A percentile compares a stretch with the other conserved stretches of the same genome.
Evolutionary conservation across 2,797 vertebrate species (phyloP).

Genomic region (Psittacula derbiana): DNA sequence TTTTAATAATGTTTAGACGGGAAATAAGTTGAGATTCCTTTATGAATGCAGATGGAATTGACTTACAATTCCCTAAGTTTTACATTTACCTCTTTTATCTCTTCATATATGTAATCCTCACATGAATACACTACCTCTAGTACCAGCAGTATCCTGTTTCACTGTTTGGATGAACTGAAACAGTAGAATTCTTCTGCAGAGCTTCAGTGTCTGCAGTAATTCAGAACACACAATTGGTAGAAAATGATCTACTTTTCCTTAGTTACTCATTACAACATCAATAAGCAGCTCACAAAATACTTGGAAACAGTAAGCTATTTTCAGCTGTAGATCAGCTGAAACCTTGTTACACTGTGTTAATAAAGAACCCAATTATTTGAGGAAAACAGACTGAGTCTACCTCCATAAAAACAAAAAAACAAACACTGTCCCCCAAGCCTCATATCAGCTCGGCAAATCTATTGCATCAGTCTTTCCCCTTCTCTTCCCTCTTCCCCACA

Average conservation of each 20-base stretch:
- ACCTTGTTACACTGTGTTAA: neutral
- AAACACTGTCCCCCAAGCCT: neutral
- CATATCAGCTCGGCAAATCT: neutral
- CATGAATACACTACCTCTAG: neutral
- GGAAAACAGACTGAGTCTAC: neutral
- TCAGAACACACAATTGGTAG: neutral
- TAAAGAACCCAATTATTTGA: neutral
- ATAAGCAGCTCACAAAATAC: neutral
- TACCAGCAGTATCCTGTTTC: neutral
- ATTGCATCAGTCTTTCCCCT: neutral
- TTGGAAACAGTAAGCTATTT: neutral
- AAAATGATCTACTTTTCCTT: neutral
- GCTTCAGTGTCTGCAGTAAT: neutral
- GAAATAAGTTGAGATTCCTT: neutral
- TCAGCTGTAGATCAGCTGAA: neutral
- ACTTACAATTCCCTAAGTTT: neutral
- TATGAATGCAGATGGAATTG: neutral
- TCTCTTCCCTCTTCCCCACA: neutral
- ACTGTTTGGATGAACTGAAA: neutral
- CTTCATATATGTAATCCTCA: neutral
- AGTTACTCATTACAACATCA: neutral
- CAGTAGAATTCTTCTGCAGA: neutral
- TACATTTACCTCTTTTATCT: neutral
- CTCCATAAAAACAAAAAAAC: neutral
- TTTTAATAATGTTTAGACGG: neutral